Base-by-base conservation (phyloP, 37 sponge, comb jelly and placozoan genomes). In the Aplysina aerophoba region DNA sequence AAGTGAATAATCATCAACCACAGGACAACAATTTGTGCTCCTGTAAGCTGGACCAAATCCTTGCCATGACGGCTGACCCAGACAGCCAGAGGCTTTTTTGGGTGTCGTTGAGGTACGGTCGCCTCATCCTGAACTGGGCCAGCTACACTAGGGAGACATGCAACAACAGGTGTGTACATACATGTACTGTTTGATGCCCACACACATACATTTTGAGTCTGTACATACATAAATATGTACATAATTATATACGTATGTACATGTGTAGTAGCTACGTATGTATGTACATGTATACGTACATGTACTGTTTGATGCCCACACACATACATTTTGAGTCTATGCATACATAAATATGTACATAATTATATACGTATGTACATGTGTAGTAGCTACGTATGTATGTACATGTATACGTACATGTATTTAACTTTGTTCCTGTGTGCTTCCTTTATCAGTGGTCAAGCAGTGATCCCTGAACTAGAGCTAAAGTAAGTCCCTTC, bases 61-160 rank as follows among this genome's bases (percentile, higher is more conserved):
- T 75, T 19, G 20, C 50, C n/a, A 20, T 75, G 54, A 21, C 50
- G 50, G 22, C 40, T 31, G 78, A 75, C 54, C 21, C 40, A n/a
- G 24, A 2, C 16, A 75, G 53, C 21, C 4, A 40, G 54, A 17
- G 78, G 21, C 44, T 75, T 3, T 75, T 40, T 41, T 75, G 78
- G 78, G 78, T 50, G 25, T 40, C 78, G 1, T 17, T 75, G 21
- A 36, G n/a, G 24, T 50, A 39, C 24, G n/a, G n/a, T 24, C 44
- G 24, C 4, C 54, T 75, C n/a, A 3, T 75, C 1, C 54, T 75
- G 50, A 75, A 75, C 54, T 75, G 78, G 78, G 78, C 78, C 6
- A 44, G 41, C 78, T 75, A 75, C 54, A 24, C 22, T n/a, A 50
- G 25, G 37, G 78, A 75, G 53, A 75, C 16, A 2, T 75, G 78